Percentiles rank a stretch among this genome's conserved stretches.
Conservation (phyloP, 1,140 invertebrate species). For the Pseudomyrmex flavicornis region DNA sequence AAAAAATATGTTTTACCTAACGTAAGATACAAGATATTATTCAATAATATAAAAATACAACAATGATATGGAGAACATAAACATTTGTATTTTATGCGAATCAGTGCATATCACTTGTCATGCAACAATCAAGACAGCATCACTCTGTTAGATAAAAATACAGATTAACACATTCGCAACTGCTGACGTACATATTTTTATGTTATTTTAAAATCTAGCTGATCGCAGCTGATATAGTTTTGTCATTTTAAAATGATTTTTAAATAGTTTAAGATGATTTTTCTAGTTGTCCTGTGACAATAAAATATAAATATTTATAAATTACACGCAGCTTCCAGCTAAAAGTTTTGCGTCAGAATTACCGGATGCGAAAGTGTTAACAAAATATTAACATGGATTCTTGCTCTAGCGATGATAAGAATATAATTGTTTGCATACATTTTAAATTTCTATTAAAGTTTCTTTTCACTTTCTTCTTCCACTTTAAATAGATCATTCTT, state of each 20-base stretch:
- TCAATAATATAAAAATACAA: neutral
- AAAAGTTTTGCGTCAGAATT: too few relatives aligned
- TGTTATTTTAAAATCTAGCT: too few relatives aligned
- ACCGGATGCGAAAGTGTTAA: constrained; percentile 20
- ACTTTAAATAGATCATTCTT: constrained; percentile 12
- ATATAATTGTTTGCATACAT: constrained; percentile 6
- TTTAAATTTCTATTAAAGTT: neutral
- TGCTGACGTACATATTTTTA: too few relatives aligned
- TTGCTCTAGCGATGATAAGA: constrained; percentile 38
- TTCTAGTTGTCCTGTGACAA: too few relatives aligned
- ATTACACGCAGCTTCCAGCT: too few relatives aligned
- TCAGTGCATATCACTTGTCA: constrained; percentile 52
- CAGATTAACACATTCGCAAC: neutral
- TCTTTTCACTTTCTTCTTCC: constrained; percentile 32
- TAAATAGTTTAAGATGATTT: too few relatives aligned
- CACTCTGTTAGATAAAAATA: constrained; percentile 54
- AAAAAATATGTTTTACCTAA: too few relatives aligned
- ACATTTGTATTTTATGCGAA: constrained; percentile 38
- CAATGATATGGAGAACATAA: constrained; percentile 16
- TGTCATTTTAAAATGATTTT: too few relatives aligned
- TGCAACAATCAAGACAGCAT: constrained; percentile 47
- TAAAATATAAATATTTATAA: too few relatives aligned
- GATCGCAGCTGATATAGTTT: too few relatives aligned
- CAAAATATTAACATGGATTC: constrained; percentile 32
- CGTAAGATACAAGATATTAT: too few relatives aligned